phyloP scores from a whole-genome alignment of 2,113 vertebrate genomes.

The Struthio camelus region DNA sequence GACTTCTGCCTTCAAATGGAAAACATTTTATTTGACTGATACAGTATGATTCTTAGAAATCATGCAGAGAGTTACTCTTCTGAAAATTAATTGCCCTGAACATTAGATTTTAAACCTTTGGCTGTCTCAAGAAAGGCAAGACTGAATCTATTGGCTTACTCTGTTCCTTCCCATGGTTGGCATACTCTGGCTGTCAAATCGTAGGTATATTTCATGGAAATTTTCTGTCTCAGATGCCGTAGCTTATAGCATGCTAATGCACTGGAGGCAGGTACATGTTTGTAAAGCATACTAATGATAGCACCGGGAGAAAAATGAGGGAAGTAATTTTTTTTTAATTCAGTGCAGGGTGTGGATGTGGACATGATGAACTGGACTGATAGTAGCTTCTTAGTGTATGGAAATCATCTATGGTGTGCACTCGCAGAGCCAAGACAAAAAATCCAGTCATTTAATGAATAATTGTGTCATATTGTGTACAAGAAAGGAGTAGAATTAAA shows the following conservation, averaged over 20 bases:
- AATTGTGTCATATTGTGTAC: not conserved
- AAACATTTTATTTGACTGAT: not conserved
- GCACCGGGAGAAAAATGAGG: not conserved
- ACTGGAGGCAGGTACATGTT: not conserved
- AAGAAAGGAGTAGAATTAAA: not conserved
- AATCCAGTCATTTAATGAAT: not conserved
- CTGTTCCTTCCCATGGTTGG: not conserved
- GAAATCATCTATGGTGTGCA: not conserved
- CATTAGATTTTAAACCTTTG: not conserved
- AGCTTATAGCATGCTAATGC: fast-evolving
- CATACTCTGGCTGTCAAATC: not conserved
- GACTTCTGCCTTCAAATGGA: not conserved
- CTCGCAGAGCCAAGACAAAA: not conserved
- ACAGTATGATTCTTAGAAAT: not conserved
- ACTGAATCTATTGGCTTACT: not conserved
- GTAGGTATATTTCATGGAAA: not conserved
- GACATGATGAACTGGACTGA: not conserved
- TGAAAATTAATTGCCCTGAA: not conserved
- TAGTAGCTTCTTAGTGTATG: not conserved
- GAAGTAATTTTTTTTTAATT: not conserved
- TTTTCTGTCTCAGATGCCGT: not conserved
- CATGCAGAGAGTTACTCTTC: not conserved
- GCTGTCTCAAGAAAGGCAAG: not conserved
- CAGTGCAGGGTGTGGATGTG: not conserved
- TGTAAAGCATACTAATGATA: not conserved